Evolutionary conservation across 2,797 vertebrate genomes (phyloP).

Genomic region (Erethizon dorsatum): DNA sequence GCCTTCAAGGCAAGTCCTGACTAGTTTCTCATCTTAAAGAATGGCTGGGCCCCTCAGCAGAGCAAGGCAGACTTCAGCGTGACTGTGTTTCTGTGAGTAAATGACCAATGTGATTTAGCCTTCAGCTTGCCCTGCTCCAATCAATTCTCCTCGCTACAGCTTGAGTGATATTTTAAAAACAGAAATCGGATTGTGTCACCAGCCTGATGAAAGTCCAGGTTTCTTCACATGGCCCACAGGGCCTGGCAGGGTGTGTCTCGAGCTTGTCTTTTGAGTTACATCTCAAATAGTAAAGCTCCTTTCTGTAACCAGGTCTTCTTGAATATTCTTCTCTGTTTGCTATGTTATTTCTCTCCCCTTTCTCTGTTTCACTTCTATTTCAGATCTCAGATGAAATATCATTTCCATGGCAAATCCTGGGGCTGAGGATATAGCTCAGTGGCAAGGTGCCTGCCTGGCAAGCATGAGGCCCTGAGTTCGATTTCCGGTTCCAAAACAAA

Average conservation of each 20-base stretch:
- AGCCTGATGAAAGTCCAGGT: background rate
- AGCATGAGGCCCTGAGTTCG: too few relatives aligned
- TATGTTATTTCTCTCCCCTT: background rate
- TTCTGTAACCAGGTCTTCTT: background rate
- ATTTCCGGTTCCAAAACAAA: too few relatives aligned
- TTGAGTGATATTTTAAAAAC: conserved; percentile 61
- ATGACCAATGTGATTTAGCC: conserved; percentile 27
- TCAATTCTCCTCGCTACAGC: conserved; percentile 44
- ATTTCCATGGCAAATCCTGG: background rate
- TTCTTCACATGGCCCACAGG: background rate
- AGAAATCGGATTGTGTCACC: conserved; percentile 63
- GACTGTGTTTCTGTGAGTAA: conserved; percentile 21
- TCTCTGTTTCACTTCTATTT: background rate
- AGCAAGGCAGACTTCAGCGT: background rate
- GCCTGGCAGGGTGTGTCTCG: background rate
- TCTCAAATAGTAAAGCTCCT: background rate
- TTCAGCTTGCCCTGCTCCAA: background rate
- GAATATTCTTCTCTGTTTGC: background rate
- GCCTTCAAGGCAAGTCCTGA: conserved; percentile 63
- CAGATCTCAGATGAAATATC: background rate
- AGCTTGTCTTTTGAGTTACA: background rate
- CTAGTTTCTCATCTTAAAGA: conserved; percentile 53
- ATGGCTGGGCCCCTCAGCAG: conserved; percentile 42
- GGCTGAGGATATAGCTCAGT: too few relatives aligned
- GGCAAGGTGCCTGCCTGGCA: too few relatives aligned